Evolutionary conservation across 2,888 invertebrate species (phyloP).

Genomic region (Vandiemenella viatica): DNA sequence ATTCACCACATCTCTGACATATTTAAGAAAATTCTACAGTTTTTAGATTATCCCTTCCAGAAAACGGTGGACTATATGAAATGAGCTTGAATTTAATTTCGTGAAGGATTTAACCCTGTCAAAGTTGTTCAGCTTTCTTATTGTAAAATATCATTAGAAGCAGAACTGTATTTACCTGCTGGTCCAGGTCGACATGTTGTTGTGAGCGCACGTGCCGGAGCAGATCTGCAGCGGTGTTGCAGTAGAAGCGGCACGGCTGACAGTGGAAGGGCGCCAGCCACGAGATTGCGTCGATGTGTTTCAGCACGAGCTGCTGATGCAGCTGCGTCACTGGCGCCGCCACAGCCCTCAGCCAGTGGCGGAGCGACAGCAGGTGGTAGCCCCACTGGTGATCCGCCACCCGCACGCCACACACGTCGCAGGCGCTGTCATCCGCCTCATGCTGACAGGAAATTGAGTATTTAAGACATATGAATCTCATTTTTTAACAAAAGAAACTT

Average conservation of each 20-base stretch:
- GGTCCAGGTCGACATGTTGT: slow-evolving; percentile 38
- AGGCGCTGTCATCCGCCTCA: slow-evolving; percentile 35
- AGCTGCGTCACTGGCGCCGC: slow-evolving; percentile 31
- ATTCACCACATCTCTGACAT: too few species aligned
- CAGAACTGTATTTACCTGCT: slow-evolving; percentile 22
- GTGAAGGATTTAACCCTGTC: too few species aligned
- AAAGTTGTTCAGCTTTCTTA: too few species aligned
- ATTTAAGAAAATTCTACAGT: too few species aligned
- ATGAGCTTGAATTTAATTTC: too few species aligned
- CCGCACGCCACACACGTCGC: slow-evolving; percentile 55
- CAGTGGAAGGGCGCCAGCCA: slow-evolving; percentile 77
- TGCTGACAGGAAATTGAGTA: too few species aligned
- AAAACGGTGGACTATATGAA: too few species aligned
- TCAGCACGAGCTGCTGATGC: slow-evolving; percentile 41
- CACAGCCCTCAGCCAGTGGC: slow-evolving; percentile 55
- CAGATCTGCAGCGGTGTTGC: slow-evolving; percentile 56
- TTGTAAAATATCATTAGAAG: too few species aligned
- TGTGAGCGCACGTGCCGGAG: slow-evolving; percentile 58
- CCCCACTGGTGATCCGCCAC: slow-evolving; percentile 56
- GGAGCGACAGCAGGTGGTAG: slow-evolving; percentile 73
- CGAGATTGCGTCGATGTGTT: slow-evolving; percentile 62
- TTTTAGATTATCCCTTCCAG: too few species aligned
- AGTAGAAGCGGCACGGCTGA: slow-evolving; percentile 70
- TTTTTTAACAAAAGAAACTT: too few species aligned
- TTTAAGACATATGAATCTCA: too few species aligned